Evolutionary conservation across 2,888 invertebrate species (phyloP), one percentile per base, ranked within the genome.

Genomic region (Nematopogon swammerdamellus): DNA sequence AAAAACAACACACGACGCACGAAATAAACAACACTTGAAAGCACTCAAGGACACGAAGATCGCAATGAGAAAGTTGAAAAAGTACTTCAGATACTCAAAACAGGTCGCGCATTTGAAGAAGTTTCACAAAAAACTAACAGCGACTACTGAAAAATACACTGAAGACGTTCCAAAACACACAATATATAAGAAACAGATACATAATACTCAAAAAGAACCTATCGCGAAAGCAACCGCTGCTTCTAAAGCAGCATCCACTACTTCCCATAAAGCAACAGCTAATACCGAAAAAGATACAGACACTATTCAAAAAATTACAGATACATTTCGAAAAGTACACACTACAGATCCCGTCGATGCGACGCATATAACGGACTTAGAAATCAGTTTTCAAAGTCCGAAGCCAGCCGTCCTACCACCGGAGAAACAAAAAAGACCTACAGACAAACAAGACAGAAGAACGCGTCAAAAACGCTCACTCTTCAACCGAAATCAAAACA

Each of bases 401-500:
- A 45, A 46, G 11, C 53, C 53, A 1, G 3, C 36, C 16, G 6
- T 44, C 19, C 18, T 44, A 19, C 56, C 36, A 6, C 8, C 36
- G 11, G 11, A 14, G 3, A 25, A 25, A 25, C 25, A 10, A 25
- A 25, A 25, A 25, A 25, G 25, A 8, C n/a, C n/a, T n/a, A n/a
- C 25, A 25, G 25, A 10, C 25, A 36, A 36, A 36, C 8, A 36
- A 36, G 11, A 36, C 36, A 36, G 36, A 8, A 36, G 14, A 6
- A 36, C 36, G 14, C 36, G 73, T 8, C 61, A 63, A 10, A 70
- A 68, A 46, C 59, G 74, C 1, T 74, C 63, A 1, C 55, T 68
- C 8, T 63, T 72, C 55, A 46, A 49, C 44, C 44, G 50, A 50
- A 18, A 49, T 49, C 47, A 52, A 14, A 54, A 63, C 14, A 59